Evolutionary conservation across 2,797 vertebrate genomes (phyloP), one percentile per base, ranked within the genome.

Genomic region (Hephaestus fuliginosus): DNA sequence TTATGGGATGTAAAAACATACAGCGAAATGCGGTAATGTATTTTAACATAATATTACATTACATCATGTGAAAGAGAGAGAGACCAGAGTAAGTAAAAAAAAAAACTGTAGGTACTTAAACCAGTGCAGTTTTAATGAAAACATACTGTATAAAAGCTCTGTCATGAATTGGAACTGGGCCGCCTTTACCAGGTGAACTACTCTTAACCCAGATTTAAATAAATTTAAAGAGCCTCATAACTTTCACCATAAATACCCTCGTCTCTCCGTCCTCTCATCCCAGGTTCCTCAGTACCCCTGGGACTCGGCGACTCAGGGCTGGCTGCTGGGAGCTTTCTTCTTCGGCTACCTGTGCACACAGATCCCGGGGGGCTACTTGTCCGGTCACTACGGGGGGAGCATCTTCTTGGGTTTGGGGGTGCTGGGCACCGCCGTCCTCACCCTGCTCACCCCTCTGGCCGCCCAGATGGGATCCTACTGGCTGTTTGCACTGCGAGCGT

Each of bases 341-440:
- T 97, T 97, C 0, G 97, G 97, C 17, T 97, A 97, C 73, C 76
- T 97, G 74, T 82, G 92, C 78, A 97, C 96, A 0, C 96, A 97
- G 93, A 94, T 96, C 41, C 96, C 95, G 0, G 97, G 97, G 0
- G 96, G 97, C 0, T 97, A 97, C 84, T 89, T 97, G 80, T 88
- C 97, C 0, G 97, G 95, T 14, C 95, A 92, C 56, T 93, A 95
- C 0, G 96, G 96, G 1, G 97, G 97, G 0, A 96, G 80, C 0
- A 6, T 90, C 0, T 95, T 97, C 75, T 85, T 98, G n/a, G 97
- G 97, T 6, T 52, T 93, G 0, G 96, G 97, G 0, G 94, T 98
- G 65, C 89, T 97, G 64, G 58, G 93, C 74, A 97, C 97, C 0
- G 95, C 97, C 0, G 72, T 22, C 44, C 96, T 98, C 83, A 97